Evolutionary conservation across 2,888 invertebrate species (phyloP), one percentile per base, ranked within the genome.

Genomic region (Athripsodes cinereus): DNA sequence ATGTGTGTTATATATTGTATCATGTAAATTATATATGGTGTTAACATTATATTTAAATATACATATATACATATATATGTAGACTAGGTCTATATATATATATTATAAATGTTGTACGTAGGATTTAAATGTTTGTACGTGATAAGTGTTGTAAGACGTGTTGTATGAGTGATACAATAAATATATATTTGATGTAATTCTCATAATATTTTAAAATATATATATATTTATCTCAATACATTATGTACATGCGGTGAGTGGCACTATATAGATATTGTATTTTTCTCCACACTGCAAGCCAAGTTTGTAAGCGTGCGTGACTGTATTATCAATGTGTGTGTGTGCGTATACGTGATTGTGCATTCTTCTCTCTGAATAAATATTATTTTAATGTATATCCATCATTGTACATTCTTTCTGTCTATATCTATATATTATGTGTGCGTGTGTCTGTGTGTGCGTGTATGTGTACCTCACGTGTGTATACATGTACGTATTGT

Each of bases 91-190:
- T 10, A 26, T 26, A 26, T 26, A 26, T 26, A 26, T 16, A 76
- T 77, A 72, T 74, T 78, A 76, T 77, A 72, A 70, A 66, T 60
- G 60, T 60, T 60, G 60, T 57, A 35, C 35, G 63, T 61, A 60
- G 59, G 60, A 60, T 31, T 57, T 53, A 44, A 51, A 53, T 61
- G 58, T 52, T 63, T 57, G 57, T 40, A 40, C 53, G 63, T 61
- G 63, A 58, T 59, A 46, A 61, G 61, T 61, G 59, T 61, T 40
- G 16, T 40, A 57, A 61, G 59, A 59, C 60, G 57, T 57, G 26
- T 50, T 50, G 16, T 50, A n/a, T 50, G 26, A 26, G n/a, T 50
- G 26, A 50, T 21, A 48, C 48, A 11, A 18, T 13, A 3, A 48
- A 8, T 40, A 16, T 40, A 13, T n/a, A 40, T 40, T 13, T 40